Evolutionary conservation across 1,140 invertebrate genomes (phyloP).

Genomic region (Sitodiplosis mosellana): DNA sequence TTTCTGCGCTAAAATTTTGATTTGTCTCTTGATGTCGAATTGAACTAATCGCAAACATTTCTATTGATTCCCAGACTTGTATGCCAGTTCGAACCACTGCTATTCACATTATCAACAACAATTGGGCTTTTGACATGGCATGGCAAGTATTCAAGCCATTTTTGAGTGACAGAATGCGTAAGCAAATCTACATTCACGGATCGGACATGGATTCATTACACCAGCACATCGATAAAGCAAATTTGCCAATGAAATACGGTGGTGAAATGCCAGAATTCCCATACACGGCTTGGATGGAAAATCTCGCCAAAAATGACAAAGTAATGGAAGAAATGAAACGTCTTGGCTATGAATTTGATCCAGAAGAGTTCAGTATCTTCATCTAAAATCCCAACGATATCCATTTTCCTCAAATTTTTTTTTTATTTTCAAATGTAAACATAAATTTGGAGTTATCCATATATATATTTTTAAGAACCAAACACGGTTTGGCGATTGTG

Average conservation of each 20-base stretch:
- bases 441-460: too few species aligned
- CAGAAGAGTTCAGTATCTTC: neutral
- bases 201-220: slow-evolving; percentile 54
- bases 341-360: slow-evolving; percentile 34
- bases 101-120: slow-evolving; percentile 59
- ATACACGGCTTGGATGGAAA: slow-evolving; percentile 53
- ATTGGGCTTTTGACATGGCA: slow-evolving; percentile 60
- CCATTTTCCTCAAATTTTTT: neutral
- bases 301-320: slow-evolving; percentile 31
- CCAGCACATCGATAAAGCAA: slow-evolving; percentile 46
- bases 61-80: slow-evolving; percentile 31
- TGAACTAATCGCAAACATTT: neutral
- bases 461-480: too few species aligned
- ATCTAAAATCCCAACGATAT: too few species aligned
- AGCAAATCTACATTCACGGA: slow-evolving; percentile 57
- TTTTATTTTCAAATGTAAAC: too few species aligned
- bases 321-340: slow-evolving; percentile 42
- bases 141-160: slow-evolving; percentile 60
- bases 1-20: slow-evolving; percentile 1
- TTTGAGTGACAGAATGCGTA: slow-evolving; percentile 42
- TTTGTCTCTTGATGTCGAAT: neutral
- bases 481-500: too few species aligned
- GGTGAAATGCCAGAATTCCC: slow-evolving; percentile 48
- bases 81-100: slow-evolving; percentile 54
- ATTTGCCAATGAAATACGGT: slow-evolving; percentile 50